A percentile compares a stretch with the other conserved stretches of the same genome.
These are phyloP conservation scores for Xestobium rufovillosum DNA, from an alignment of 2,888 invertebrate genomes.

Conservation along the genomic window DNA sequence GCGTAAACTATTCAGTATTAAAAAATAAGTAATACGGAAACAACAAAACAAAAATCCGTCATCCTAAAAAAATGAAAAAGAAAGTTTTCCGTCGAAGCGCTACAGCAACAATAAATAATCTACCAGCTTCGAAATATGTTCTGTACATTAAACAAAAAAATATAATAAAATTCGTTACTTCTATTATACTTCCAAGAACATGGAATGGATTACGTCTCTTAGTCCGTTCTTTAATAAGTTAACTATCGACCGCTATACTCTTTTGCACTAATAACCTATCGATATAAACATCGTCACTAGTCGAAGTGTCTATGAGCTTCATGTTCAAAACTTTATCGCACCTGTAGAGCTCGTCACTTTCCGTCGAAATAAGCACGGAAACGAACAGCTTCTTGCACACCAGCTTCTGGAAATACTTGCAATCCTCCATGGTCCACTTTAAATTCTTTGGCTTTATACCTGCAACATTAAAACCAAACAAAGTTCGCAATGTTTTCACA, in stretches of 20 bases:
- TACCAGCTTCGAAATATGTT: no score
- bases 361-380: slow-evolving; percentile 56
- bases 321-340: slow-evolving; percentile 57
- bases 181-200: no score
- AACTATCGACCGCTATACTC: slow-evolving; percentile 38
- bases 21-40: no score
- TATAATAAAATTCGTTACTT: no score
- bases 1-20: no score
- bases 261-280: slow-evolving; percentile 57
- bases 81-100: no score
- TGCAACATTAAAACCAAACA: slow-evolving; percentile 28
- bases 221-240: slow-evolving; percentile 3
- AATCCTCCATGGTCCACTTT: slow-evolving; percentile 68
- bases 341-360: slow-evolving; percentile 53
- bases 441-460: slow-evolving; percentile 47
- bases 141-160: no score
- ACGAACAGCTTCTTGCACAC: slow-evolving; percentile 64
- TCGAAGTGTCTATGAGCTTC: slow-evolving; percentile 63
- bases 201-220: no score
- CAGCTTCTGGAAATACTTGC: slow-evolving; percentile 62
- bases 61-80: no score
- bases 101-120: no score
- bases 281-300: slow-evolving; percentile 58
- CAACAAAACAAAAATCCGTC: no score
- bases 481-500: slow-evolving; percentile 3